Evolutionary conservation across 1,140 invertebrate genomes (phyloP).

Genomic region (Venturia canescens): DNA sequence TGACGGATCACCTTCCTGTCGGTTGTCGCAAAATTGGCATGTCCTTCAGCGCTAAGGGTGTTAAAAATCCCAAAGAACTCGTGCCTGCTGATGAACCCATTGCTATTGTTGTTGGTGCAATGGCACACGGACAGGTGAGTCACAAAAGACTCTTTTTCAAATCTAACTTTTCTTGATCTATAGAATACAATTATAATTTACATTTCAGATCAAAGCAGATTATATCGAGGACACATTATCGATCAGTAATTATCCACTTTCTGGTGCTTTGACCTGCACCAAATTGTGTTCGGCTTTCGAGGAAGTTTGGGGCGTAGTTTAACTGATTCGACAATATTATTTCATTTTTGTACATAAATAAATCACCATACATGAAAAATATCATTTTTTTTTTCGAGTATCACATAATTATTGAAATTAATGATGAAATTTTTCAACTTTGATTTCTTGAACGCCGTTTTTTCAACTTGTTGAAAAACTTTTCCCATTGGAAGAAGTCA

Average conservation of each 20-base stretch:
- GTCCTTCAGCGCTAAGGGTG: conserved; percentile 90
- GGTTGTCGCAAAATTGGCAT: conserved; percentile 94
- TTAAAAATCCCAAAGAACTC: conserved; percentile 87
- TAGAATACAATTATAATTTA: conserved; percentile 52
- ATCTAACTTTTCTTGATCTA: conserved; percentile 12
- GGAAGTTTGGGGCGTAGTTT: conserved; percentile 94
- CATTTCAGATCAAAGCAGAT: conserved; percentile 86
- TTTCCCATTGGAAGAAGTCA: no score
- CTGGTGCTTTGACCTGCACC: conserved; percentile 95
- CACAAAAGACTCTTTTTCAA: background rate
- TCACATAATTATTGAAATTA: background rate
- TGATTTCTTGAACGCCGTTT: no score
- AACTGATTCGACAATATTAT: conserved; percentile 58
- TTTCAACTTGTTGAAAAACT: no score
- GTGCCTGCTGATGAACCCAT: conserved; percentile 90
- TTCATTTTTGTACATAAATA: conserved; percentile 41
- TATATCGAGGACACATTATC: conserved; percentile 95
- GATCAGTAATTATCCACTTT: conserved; percentile 97
- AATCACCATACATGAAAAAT: conserved; percentile 28
- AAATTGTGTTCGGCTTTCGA: conserved; percentile 99
- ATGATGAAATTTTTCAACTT: background rate
- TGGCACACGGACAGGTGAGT: conserved; percentile 95
- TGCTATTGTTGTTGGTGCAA: conserved; percentile 95
- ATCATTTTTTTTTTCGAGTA: background rate
- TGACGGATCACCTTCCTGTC: conserved; percentile 96